These are phyloP conservation scores for Carabus problematicus DNA, from an alignment of 2,888 invertebrate genomes.

Conservation along the genomic window DNA sequence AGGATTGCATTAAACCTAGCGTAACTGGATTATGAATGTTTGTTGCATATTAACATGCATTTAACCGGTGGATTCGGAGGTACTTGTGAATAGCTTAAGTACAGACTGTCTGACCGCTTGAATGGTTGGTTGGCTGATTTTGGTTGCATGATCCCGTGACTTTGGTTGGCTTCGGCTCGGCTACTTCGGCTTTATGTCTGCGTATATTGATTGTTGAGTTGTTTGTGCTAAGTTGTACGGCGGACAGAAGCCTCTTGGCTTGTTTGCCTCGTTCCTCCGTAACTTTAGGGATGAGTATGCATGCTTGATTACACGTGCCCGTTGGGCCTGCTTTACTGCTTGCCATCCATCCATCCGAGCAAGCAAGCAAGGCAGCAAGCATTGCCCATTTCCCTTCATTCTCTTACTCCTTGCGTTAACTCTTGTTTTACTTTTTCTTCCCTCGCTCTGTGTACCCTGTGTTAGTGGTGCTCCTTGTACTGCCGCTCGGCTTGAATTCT, in stretches of 20 bases:
- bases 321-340: constrained; percentile 2
- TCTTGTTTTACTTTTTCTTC: background rate
- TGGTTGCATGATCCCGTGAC: background rate
- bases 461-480: background rate
- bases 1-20: too few relatives aligned
- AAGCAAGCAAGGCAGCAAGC: too few relatives aligned
- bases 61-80: too few relatives aligned
- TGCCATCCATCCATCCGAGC: constrained; percentile 13
- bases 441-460: background rate
- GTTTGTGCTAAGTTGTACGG: constrained; percentile 21
- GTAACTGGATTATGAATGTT: too few relatives aligned
- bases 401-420: background rate
- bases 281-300: constrained; percentile 22
- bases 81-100: too few relatives aligned
- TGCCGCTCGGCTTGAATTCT: background rate
- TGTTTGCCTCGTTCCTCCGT: constrained; percentile 1
- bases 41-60: too few relatives aligned
- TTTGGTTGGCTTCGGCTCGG: constrained; percentile 8
- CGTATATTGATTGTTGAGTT: constrained; percentile 24
- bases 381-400: background rate
- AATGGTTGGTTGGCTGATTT: background rate
- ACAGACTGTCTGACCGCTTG: too few relatives aligned
- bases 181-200: background rate
- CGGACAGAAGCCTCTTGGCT: constrained; percentile 7
- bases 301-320: constrained; percentile 7